phyloP scores from a whole-genome alignment of 1,140 invertebrate species.

The Probaryconus sp. region DNA sequence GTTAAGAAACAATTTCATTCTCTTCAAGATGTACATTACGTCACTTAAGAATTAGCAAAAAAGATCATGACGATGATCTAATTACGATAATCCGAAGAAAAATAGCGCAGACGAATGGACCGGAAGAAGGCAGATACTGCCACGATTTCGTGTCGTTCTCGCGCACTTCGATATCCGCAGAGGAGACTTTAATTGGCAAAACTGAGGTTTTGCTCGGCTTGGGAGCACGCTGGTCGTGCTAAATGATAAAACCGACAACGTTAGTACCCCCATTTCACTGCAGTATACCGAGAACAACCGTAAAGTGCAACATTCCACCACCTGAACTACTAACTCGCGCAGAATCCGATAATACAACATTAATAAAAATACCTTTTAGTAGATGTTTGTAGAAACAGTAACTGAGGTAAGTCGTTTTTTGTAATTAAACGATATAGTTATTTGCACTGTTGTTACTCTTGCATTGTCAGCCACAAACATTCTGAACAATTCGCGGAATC shows the following conservation, averaged over 20 bases:
- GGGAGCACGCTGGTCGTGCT: constrained; percentile 54
- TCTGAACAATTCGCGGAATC: no score
- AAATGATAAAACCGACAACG: constrained; percentile 53
- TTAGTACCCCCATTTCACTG: constrained; percentile 11
- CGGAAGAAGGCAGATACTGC: constrained; percentile 51
- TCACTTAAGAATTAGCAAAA: constrained; percentile 10
- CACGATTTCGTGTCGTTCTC: constrained; percentile 61
- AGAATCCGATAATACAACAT: constrained; percentile 14
- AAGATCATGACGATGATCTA: constrained; percentile 42
- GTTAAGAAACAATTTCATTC: no score
- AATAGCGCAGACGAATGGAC: constrained; percentile 26
- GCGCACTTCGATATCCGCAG: constrained; percentile 49
- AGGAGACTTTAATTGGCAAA: constrained; percentile 61
- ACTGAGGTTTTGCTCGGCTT: constrained; percentile 44
- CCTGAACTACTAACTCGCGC: background rate
- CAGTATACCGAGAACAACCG: constrained; percentile 11
- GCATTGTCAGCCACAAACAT: no score
- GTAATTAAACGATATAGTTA: background rate
- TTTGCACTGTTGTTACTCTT: background rate
- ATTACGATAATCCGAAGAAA: constrained; percentile 42
- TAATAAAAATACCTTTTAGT: constrained; percentile 13
- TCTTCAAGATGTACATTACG: background rate
- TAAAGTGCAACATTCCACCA: constrained; percentile 9
- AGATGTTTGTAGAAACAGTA: background rate
- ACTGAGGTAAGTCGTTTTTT: constrained; percentile 4